Evolutionary conservation across 2,113 vertebrate species (phyloP).

Genomic region (Hystrix brachyura): DNA sequence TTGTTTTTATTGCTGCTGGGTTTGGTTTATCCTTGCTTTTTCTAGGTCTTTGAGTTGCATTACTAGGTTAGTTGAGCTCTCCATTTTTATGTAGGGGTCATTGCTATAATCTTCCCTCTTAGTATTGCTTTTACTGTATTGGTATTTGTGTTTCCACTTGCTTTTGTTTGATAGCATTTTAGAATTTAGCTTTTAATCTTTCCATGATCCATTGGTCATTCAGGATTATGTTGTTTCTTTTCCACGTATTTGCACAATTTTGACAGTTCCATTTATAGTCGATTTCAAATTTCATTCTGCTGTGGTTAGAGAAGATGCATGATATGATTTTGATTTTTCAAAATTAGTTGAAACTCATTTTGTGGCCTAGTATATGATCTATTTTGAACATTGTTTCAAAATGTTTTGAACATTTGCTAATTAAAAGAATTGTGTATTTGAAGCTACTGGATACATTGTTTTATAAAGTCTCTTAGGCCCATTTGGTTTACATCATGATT

Average conservation of each 20-base stretch:
- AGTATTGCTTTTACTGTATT: neutral
- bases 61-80: neutral
- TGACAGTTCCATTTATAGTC: neutral
- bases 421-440: neutral
- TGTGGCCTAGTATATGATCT: neutral
- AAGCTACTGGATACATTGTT: neutral
- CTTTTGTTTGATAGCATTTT: neutral
- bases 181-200: neutral
- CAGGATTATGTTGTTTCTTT: neutral
- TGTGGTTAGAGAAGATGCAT: neutral
- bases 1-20: neutral
- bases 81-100: neutral
- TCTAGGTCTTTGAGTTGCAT: neutral
- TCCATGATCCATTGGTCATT: neutral
- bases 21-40: neutral
- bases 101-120: neutral
- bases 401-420: neutral
- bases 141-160: neutral
- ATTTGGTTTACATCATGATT: neutral
- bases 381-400: neutral
- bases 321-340: neutral
- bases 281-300: neutral
- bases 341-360: neutral
- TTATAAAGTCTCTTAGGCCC: neutral
- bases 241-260: neutral